Conservation (phyloP, 2,888 invertebrate genomes). For the Eledona agricola region DNA sequence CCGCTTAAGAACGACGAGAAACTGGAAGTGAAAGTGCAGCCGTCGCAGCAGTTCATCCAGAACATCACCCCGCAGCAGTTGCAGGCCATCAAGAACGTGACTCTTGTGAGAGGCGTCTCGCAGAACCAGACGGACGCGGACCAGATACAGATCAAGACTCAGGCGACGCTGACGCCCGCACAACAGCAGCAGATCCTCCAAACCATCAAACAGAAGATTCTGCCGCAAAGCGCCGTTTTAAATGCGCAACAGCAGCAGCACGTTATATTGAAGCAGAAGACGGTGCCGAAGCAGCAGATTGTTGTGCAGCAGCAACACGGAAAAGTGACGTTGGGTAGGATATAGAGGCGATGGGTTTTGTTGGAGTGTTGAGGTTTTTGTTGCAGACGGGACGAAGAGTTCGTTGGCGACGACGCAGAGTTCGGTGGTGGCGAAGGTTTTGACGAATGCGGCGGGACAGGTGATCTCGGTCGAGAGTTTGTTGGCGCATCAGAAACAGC, state of each 20-base stretch:
- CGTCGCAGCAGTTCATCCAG: slow-evolving; percentile 57
- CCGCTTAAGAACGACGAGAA: slow-evolving; percentile 43
- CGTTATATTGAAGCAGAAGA: slow-evolving; percentile 65
- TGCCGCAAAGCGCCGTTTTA: slow-evolving; percentile 58
- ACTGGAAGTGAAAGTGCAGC: slow-evolving; percentile 39
- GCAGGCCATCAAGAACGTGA: slow-evolving; percentile 60
- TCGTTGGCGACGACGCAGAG: slow-evolving; percentile 60
- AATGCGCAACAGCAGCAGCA: slow-evolving; percentile 55
- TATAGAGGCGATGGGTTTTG: too few relatives aligned
- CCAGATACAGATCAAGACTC: slow-evolving; percentile 52
- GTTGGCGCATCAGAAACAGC: slow-evolving; percentile 66
- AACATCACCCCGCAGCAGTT: slow-evolving; percentile 57
- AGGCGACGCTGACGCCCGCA: slow-evolving; percentile 56
- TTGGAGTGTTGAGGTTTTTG: slow-evolving; percentile 3
- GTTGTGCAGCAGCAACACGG: slow-evolving; percentile 40
- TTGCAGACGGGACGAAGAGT: slow-evolving; percentile 35
- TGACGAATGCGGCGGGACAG: slow-evolving; percentile 73
- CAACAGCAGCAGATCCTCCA: slow-evolving; percentile 64
- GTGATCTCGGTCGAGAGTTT: slow-evolving; percentile 70
- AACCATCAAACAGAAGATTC: slow-evolving; percentile 59
- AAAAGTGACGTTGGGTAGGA: slow-evolving; percentile 39
- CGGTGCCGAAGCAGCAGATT: slow-evolving; percentile 54
- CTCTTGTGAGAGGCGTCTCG: slow-evolving; percentile 53
- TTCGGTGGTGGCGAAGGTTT: slow-evolving; percentile 76
- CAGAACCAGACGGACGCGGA: slow-evolving; percentile 34